Base-by-base conservation (phyloP, 53 echinoderm and acorn worm species). In the Echinarachnius parma region DNA sequence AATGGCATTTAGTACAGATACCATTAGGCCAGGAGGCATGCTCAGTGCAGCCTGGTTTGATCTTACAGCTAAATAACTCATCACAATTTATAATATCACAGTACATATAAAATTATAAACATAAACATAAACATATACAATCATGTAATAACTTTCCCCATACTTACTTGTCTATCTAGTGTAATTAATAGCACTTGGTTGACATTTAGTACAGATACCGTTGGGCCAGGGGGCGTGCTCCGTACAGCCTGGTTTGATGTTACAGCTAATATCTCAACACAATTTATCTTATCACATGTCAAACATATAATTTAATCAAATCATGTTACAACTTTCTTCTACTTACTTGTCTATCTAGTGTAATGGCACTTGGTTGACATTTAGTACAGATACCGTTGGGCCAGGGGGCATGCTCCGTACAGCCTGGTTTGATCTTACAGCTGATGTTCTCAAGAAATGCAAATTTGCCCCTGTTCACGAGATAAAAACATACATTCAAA, bases 1-100 rank as follows among this genome's bases (percentile, higher is more conserved):
- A n/a, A n/a, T 98, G 98, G 88, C 98, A 98, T 48, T 98, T 98
- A 34, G 98, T 92, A 60, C 98, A 98, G 56, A 98, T 92, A 45
- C 98, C 98, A 9, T 79, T 86, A 2, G 98, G 98, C 91, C 92
- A 98, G 2, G 98, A 89, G 10, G 88, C 66, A 61, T 98, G 98
- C 26, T 92, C 98, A 13, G 98, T 88, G 64, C 98, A 98, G 19
- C 92, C 88, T 60, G 90, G 81, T 46, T 88, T 91, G 28, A 98
- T 88, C 59, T 86, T 92, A 74, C 88, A 86, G 64, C 83, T 88
- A 16, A 91, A n/a, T n/a, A n/a, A n/a, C n/a, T n/a, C n/a, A n/a
- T n/a, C n/a, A n/a, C n/a, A n/a, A n/a, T n/a, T n/a, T n/a, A n/a
- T n/a, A n/a, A n/a, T n/a, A n/a, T n/a, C n/a, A n/a, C n/a, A n/a